These are phyloP conservation scores for Stenoptilia bipunctidactyla DNA, from an alignment of 2,888 invertebrate species.

Conservation along the genomic window DNA sequence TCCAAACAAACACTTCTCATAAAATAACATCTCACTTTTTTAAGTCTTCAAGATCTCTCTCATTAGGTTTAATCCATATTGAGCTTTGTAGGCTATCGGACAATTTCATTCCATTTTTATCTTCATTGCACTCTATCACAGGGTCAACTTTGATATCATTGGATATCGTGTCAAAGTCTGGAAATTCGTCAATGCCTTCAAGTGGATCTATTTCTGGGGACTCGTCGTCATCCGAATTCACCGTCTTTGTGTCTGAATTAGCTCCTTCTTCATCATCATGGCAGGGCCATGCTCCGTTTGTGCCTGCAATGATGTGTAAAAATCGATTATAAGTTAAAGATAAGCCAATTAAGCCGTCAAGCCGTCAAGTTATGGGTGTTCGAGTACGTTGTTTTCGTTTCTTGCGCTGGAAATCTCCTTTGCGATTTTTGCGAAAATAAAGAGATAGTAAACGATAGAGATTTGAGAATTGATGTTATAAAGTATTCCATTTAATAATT, in stretches of 20 bases:
- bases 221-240: constrained; percentile 37
- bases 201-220: constrained; percentile 20
- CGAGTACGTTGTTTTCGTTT: too few species aligned
- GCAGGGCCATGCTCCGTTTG: constrained; percentile 55
- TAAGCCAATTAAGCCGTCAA: too few species aligned
- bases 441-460: too few species aligned
- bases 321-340: too few species aligned
- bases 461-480: too few species aligned
- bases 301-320: constrained; percentile 28
- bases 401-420: too few species aligned
- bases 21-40: constrained; percentile 40
- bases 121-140: constrained; percentile 21
- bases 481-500: too few species aligned
- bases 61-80: constrained; percentile 56
- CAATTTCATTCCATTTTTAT: constrained; percentile 29
- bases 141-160: constrained; percentile 33
- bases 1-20: constrained; percentile 2
- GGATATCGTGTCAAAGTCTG: constrained; percentile 49
- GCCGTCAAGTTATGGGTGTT: too few species aligned
- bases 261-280: constrained; percentile 61
- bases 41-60: constrained; percentile 68
- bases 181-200: constrained; percentile 46
- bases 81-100: constrained; percentile 50
- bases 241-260: constrained; percentile 55
- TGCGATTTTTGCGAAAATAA: too few species aligned